phyloP scores from a whole-genome alignment of 1,140 invertebrate genomes.

The Euura saliciscinereae region DNA sequence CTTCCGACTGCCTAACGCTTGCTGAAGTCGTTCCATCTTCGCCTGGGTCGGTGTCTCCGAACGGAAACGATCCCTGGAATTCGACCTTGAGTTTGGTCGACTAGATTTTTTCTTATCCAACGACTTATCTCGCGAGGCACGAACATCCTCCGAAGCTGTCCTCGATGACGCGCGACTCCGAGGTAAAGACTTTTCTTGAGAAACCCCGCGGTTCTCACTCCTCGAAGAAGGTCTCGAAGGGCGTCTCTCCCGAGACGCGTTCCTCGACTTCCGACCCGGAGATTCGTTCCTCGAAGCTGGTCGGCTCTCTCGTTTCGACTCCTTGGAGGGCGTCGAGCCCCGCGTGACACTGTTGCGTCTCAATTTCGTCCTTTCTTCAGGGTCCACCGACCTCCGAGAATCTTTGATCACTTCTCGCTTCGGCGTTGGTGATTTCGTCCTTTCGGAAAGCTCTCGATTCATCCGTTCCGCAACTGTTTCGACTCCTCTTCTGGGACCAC shows the following conservation, averaged over 20 bases:
- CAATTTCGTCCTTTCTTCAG: slow-evolving; percentile 9
- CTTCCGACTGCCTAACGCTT: slow-evolving; percentile 33
- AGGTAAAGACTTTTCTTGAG: slow-evolving; percentile 21
- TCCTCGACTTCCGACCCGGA: slow-evolving; percentile 36
- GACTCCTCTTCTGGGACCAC: background rate
- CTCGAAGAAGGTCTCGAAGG: slow-evolving; percentile 40
- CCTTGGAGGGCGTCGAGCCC: slow-evolving; percentile 9
- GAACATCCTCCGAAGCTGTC: slow-evolving; percentile 24
- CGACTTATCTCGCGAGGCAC: slow-evolving; percentile 12
- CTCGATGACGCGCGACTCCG: slow-evolving; percentile 25
- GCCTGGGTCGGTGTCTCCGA: slow-evolving; percentile 28
- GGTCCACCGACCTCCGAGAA: background rate
- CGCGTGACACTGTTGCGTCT: slow-evolving; percentile 24
- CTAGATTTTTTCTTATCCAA: slow-evolving; percentile 12
- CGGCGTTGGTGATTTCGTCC: background rate
- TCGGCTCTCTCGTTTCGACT: slow-evolving; percentile 17
- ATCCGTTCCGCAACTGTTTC: background rate
- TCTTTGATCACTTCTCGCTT: slow-evolving; percentile 7
- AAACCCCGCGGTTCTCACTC: slow-evolving; percentile 27
- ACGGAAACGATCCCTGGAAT: slow-evolving; percentile 41
- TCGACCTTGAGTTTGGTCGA: slow-evolving; percentile 37
- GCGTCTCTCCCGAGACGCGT: slow-evolving; percentile 34
- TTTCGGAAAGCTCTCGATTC: slow-evolving; percentile 12
- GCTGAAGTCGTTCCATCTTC: slow-evolving; percentile 42
- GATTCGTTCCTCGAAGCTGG: slow-evolving; percentile 37